Evolutionary conservation across 2,888 invertebrate species (phyloP), one percentile per base, ranked within the genome.

Genomic region (Cantharis nigra): DNA sequence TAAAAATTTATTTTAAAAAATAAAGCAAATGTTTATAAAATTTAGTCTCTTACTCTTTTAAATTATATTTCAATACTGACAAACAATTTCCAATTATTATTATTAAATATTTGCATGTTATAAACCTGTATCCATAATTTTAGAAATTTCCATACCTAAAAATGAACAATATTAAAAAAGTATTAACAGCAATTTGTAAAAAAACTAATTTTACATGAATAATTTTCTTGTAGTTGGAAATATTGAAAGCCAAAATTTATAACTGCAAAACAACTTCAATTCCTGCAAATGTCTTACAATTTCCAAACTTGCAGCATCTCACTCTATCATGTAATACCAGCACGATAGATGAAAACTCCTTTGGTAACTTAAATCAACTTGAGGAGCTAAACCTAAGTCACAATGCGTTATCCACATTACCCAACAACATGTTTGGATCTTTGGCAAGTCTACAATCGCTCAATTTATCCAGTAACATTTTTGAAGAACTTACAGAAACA

Each of bases 391-490:
- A 83, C 70, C 75, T 84, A 73, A 73, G 80, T 20, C 13, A 74
- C 14, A 84, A 84, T 71, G 62, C 74, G 23, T 70, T 84, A 63
- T 65, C 72, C 9, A 69, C 64, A 0, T 78, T 83, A 14, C 81
- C 82, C 20, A 75, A 81, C 30, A 70, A 80, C 64, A n/a, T 82
- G 4, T 84, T 82, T 18, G 65, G 67, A 33, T 62, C 78, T 13
- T 30, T 82, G 16, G 30, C 63, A 73, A 62, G 74, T 11, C 74
- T 84, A 16, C 18, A 76, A 64, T 71, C 67, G n/a, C 73, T 83
- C 30, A 74, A 80, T 71, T 71, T 84, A 72, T 78, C 81, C 0
- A 70, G 71, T 62, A 84, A 84, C 72, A 70, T 78, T 64, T 75
- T 83, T 33, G 49, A 78, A 71, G 77, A 80, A 71, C 78, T 81